Conservation (phyloP, 1,140 invertebrate genomes). For the Lanistes nyassanus region DNA sequence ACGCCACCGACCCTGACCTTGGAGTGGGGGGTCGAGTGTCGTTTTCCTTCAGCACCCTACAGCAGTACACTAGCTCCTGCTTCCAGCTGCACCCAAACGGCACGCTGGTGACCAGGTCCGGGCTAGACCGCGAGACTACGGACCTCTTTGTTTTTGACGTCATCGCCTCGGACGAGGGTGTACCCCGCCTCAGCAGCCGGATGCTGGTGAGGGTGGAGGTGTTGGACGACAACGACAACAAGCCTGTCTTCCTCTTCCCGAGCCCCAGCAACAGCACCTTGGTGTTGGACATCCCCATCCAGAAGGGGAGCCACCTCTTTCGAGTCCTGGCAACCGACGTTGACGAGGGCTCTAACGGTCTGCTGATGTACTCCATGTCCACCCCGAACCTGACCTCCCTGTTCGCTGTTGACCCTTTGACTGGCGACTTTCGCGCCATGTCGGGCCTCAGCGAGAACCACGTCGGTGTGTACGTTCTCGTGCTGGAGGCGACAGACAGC, state of each 20-base stretch:
- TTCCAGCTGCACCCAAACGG: slow-evolving; percentile 45
- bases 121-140: slow-evolving; percentile 45
- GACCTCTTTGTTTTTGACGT: slow-evolving; percentile 35
- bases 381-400: slow-evolving; percentile 74
- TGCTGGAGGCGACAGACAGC: slow-evolving; percentile 26
- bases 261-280: slow-evolving; percentile 35
- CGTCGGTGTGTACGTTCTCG: slow-evolving; percentile 24
- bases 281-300: slow-evolving; percentile 22
- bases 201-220: slow-evolving; percentile 41
- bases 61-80: slow-evolving; percentile 15
- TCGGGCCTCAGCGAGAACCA: slow-evolving; percentile 13
- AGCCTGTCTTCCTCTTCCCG: slow-evolving; percentile 42
- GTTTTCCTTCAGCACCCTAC: slow-evolving; percentile 31
- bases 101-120: slow-evolving; percentile 34
- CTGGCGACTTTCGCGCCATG: slow-evolving; percentile 51
- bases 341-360: slow-evolving; percentile 41
- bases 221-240: slow-evolving; percentile 55
- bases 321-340: slow-evolving; percentile 36
- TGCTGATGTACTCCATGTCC: slow-evolving; percentile 31
- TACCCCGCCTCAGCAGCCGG: slow-evolving; percentile 61
- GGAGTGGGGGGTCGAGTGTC: slow-evolving; percentile 40
- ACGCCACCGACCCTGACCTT: slow-evolving; percentile 66
- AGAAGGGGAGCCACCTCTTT: slow-evolving; percentile 26
- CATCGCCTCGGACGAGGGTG: slow-evolving; percentile 52
- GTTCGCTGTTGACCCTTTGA: slow-evolving; percentile 88